Conservation (phyloP, 37 sponge, comb jelly and placozoan genomes). For the Mnemiopsis leidyi region DNA sequence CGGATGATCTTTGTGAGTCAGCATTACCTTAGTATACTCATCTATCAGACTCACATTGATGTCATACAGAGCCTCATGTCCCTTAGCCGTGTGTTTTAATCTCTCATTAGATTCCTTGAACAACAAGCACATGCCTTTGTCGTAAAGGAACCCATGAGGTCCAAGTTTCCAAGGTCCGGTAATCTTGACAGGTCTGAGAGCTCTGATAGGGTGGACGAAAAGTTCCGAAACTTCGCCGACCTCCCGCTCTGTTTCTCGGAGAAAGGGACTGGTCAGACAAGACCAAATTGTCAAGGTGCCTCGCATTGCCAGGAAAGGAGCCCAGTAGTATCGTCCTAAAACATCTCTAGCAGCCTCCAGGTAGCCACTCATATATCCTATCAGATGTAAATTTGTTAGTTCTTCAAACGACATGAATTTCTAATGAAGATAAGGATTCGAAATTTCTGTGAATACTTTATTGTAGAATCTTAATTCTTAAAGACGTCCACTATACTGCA, state of each 20-base stretch:
- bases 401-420: too few relatives aligned
- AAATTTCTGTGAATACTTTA: too few relatives aligned
- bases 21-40: neutral
- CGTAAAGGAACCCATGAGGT: neutral
- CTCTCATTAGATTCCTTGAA: constrained; percentile 57
- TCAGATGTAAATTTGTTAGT: neutral
- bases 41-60: neutral
- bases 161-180: neutral
- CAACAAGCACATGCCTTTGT: constrained; percentile 54
- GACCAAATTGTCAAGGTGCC: neutral
- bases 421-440: too few relatives aligned
- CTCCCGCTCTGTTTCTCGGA: neutral
- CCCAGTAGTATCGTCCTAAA: neutral
- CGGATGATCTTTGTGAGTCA: neutral
- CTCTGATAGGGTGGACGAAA: constrained; percentile 26
- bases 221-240: constrained; percentile 29
- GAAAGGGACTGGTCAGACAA: neutral
- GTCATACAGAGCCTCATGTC: constrained; percentile 15
- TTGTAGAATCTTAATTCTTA: too few relatives aligned
- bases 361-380: neutral
- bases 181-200: constrained; percentile 25
- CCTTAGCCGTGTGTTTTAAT: constrained; percentile 24
- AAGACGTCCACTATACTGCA: too few relatives aligned
- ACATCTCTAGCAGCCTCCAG: neutral
- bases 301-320: neutral